Base-by-base conservation (phyloP, 2,797 vertebrate species). In the Typhlichthys eigenmanni region DNA sequence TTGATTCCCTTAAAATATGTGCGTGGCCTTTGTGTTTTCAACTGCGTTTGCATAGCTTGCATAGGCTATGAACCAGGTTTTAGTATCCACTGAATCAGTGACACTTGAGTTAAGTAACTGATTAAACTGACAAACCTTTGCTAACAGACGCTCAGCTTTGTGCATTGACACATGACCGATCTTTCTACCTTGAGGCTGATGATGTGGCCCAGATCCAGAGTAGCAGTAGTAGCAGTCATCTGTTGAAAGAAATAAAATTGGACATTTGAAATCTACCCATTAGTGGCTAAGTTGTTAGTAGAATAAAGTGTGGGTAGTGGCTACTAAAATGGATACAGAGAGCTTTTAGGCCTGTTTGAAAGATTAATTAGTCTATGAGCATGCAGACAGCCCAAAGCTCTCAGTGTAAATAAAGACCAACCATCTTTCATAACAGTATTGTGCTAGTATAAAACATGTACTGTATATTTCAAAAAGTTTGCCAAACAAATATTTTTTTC, bases 41-140 rank as follows among this genome's bases (percentile, higher is more conserved):
- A 24, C 24, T 24, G 24, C 24, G 24, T 24, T 24, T 24, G 24
- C 24, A 24, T 24, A 24, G 24, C 24, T 24, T 24, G 24, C 24
- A 24, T 24, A 24, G 3, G 24, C 3, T 24, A 24, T 24, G 24
- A 24, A 24, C 24, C 24, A 24, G 24, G 24, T 24, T 24, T 24
- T 24, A 24, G 24, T 24, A 24, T 24, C 3, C 24, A 24, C 24
- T 2, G 24, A 24, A 24, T 3, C 24, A 24, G 24, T 3, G 24
- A 24, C 19, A 29, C 14, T 48, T 62, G 49, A 64, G 49, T 47
- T 66, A 52, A 66, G 69, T 74, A 76, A 43, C 58, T 62, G 34
- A 51, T 66, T 62, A 61, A 70, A 66, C 5, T 9, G 50, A 62
- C 53, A 51, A 7, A 52, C 54, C 47, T 47, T 24, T 58, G 50